Evolutionary conservation across 1,140 invertebrate species (phyloP), one percentile per base, ranked within the genome.

Genomic region (Meteorus sp.): DNA sequence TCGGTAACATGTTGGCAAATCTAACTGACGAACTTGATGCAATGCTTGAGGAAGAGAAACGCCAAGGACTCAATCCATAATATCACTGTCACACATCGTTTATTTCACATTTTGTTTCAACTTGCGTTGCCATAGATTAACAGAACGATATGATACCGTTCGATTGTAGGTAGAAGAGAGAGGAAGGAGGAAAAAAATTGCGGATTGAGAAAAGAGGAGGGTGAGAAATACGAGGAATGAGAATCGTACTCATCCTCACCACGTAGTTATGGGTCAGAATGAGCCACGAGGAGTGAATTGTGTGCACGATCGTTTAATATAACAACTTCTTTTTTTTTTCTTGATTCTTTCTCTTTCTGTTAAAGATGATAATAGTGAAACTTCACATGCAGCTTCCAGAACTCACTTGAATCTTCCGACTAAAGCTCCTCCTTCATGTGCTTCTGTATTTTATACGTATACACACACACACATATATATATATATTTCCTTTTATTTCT

Each of bases 1-100:
- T 98, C 67, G 95, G 94, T 8, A 94, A 94, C 76, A 98, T 97
- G 94, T 79, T 97, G 56, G 93, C 93, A 50, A 95, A 95, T 81
- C 82, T 97, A 9, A 96, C 93, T 0, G 93, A 95, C 71, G 93
- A 97, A 79, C 79, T 97, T 47, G 94, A 96, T 77, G 93, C 93
- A 59, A 95, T 97, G 92, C 81, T 97, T 64, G 92, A 95, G 81
- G 91, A 93, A 78, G 92, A 94, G 68, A 93, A 93, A 79, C 84
- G 90, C 48, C 89, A 90, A 76, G 89, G 88, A 41, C 82, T 91
- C 58, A 86, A 80, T 66, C 69, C 77, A 72, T 80, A 79, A 79
- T 77, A 35, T 63, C 23, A 48, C 50, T 55, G 47, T 17, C n/a
- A n/a, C n/a, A n/a, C 35, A 22, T 44, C 11, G 35, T 35, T 59